phyloP scores from a whole-genome alignment of 2,888 invertebrate genomes.

The Euplagia quadripunctaria region DNA sequence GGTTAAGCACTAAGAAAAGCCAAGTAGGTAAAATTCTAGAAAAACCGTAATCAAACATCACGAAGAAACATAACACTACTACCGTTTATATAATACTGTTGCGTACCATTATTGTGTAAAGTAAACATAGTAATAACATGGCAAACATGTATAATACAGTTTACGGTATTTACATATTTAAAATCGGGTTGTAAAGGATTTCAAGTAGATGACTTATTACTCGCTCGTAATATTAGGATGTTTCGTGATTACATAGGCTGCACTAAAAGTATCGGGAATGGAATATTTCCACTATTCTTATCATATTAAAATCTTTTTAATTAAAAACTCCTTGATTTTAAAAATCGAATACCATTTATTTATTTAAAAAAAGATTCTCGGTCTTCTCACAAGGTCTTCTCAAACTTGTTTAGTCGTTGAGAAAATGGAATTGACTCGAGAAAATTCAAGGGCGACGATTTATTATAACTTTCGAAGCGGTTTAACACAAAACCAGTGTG shows the following conservation, averaged over 20 bases:
- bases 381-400: no score
- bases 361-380: no score
- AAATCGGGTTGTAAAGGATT: slow-evolving; percentile 9
- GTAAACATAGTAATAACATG: background rate
- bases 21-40: background rate
- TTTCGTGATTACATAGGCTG: background rate
- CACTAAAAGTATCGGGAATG: no score
- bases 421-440: no score
- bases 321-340: no score
- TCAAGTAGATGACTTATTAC: background rate
- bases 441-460: no score
- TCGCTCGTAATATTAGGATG: background rate
- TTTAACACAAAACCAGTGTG: no score
- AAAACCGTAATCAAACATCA: background rate
- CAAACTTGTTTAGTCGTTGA: no score
- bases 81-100: slow-evolving; percentile 30
- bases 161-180: slow-evolving; percentile 4
- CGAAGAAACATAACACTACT: background rate
- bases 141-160: slow-evolving; percentile 11
- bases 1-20: background rate
- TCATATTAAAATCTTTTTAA: no score
- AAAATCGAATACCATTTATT: no score
- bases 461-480: no score
- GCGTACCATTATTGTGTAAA: slow-evolving; percentile 24
- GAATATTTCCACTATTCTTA: no score